These are phyloP conservation scores for Andrena cerasifolii DNA, from an alignment of 1,140 invertebrate genomes.

Conservation along the genomic window DNA sequence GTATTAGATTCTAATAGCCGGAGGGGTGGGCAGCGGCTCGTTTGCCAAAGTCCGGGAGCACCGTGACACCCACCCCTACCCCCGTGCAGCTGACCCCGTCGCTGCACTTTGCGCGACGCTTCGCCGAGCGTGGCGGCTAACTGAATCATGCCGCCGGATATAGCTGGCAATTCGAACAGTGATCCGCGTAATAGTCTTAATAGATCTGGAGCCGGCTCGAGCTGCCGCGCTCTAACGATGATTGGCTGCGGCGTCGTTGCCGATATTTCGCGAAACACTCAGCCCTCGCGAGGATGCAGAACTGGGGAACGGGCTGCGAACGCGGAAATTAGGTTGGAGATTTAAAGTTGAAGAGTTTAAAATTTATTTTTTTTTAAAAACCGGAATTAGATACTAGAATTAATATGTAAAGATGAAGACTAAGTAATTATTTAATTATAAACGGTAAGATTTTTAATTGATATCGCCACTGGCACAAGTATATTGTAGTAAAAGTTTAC, in stretches of 20 bases:
- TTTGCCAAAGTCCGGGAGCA: conserved; percentile 19
- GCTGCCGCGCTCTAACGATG: conserved; percentile 14
- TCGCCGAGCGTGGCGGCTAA: conserved; percentile 43
- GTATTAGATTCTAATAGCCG: conserved; percentile 78
- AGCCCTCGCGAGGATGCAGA: too few species aligned
- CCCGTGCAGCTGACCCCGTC: background rate
- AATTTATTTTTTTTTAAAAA: too few species aligned
- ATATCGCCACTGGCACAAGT: too few species aligned
- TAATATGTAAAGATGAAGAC: too few species aligned
- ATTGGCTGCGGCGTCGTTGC: conserved; percentile 26
- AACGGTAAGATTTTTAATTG: too few species aligned
- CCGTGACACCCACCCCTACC: background rate
- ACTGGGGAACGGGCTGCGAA: too few species aligned
- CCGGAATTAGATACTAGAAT: too few species aligned
- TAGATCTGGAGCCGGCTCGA: conserved; percentile 12
- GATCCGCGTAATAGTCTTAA: conserved; percentile 39
- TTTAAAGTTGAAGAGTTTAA: too few species aligned
- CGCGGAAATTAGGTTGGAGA: too few species aligned
- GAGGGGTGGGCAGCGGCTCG: conserved; percentile 41
- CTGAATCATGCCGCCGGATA: conserved; percentile 55
- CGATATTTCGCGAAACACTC: conserved; percentile 7
- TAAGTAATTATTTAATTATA: too few species aligned
- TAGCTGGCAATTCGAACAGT: conserved; percentile 53
- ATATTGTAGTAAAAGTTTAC: too few species aligned
- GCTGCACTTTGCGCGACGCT: conserved; percentile 53